Conservation (phyloP, 1,140 invertebrate genomes). For the Coelopa frigida region DNA sequence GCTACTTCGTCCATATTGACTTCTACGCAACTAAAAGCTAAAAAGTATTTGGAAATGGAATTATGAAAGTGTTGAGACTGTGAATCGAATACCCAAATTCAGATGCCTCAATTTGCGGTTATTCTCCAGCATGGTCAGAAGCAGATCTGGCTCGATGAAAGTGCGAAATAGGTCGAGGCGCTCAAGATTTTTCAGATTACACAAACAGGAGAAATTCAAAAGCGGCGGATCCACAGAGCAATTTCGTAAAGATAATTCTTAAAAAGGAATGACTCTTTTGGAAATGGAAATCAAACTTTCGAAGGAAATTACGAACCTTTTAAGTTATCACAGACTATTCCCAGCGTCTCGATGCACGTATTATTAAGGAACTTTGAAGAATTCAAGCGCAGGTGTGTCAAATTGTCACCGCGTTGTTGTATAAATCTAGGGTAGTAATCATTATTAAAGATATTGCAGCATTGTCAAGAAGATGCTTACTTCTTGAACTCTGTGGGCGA, state of each 20-base stretch:
- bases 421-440: conserved; percentile 56
- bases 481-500: conserved; percentile 42
- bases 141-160: conserved; percentile 53
- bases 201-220: conserved; percentile 55
- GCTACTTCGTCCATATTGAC: conserved; percentile 65
- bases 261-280: conserved; percentile 21
- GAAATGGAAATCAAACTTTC: neutral
- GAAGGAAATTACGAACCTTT: conserved; percentile 51
- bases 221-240: conserved; percentile 45
- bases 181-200: conserved; percentile 57
- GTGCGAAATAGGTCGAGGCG: conserved; percentile 73
- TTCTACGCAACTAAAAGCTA: conserved; percentile 48
- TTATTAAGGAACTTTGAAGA: conserved; percentile 69
- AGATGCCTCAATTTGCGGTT: conserved; percentile 65
- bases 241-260: conserved; percentile 61
- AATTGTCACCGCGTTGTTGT: conserved; percentile 53
- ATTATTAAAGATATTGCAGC: conserved; percentile 7
- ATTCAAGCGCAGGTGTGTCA: conserved; percentile 65
- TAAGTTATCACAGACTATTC: conserved; percentile 57
- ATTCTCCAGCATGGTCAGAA: conserved; percentile 57
- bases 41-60: neutral
- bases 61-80: neutral
- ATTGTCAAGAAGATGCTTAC: conserved; percentile 17
- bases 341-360: conserved; percentile 53
- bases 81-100: conserved; percentile 54